Conservation (phyloP, 2,797 vertebrate genomes). For the Sebastolobus alascanus region DNA sequence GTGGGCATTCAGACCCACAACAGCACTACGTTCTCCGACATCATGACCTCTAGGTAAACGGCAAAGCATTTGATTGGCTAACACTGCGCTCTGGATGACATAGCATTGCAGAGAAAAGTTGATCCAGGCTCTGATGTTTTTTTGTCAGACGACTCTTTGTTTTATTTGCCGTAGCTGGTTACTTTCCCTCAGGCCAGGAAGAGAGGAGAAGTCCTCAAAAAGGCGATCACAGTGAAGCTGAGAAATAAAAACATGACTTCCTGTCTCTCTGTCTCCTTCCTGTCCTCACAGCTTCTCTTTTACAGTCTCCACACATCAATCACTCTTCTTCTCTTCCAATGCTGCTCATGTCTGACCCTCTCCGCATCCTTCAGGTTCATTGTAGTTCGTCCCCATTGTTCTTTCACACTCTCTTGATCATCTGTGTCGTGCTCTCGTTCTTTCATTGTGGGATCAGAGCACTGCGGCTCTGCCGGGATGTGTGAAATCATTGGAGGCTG, state of each 20-base stretch:
- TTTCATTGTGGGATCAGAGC: conserved; percentile 57
- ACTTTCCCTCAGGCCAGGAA: conserved; percentile 27
- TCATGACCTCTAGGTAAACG: neutral
- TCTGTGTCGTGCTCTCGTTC: conserved; percentile 35
- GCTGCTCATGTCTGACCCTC: conserved; percentile 11
- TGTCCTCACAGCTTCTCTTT: conserved; percentile 28
- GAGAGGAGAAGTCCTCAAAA: conserved; percentile 29
- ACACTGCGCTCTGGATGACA: neutral
- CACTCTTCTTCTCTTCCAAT: conserved; percentile 12
- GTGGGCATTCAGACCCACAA: neutral
- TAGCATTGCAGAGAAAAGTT: neutral
- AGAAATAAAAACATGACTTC: conserved; percentile 56
- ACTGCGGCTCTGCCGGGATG: conserved; percentile 22
- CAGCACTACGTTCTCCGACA: neutral
- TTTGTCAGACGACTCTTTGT: neutral
- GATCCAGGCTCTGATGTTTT: neutral
- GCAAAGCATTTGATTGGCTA: neutral
- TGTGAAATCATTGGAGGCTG: conserved; percentile 39
- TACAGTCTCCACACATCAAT: conserved; percentile 46
- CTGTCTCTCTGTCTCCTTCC: conserved; percentile 30
- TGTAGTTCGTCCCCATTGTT: conserved; percentile 52
- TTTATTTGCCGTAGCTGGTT: neutral
- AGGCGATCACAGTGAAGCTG: conserved; percentile 21
- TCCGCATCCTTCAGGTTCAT: conserved; percentile 31
- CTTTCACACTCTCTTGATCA: conserved; percentile 62